These are phyloP conservation scores for Drosophila greeni DNA, from an alignment of 2,888 invertebrate species.

Conservation along the genomic window DNA sequence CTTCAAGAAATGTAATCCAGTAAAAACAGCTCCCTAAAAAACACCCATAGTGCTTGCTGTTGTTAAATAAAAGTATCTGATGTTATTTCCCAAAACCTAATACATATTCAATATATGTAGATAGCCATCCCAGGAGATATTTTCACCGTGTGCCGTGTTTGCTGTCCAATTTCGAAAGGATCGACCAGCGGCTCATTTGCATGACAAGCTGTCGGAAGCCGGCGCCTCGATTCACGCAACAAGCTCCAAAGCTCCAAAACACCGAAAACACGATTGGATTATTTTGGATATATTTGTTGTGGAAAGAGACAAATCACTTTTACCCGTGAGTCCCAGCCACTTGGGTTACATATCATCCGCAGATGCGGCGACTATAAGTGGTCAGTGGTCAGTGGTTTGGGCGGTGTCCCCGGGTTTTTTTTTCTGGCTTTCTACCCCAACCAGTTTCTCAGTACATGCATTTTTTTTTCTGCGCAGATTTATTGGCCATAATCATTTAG, in stretches of 20 bases:
- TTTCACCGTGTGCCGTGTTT: constrained; percentile 16
- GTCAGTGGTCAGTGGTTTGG: constrained; percentile 23
- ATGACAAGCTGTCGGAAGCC: constrained; percentile 69
- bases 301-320: constrained; percentile 48
- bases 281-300: constrained; percentile 26
- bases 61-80: neutral
- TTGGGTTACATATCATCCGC: constrained; percentile 46
- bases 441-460: constrained; percentile 54
- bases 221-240: constrained; percentile 60
- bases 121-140: neutral
- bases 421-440: constrained; percentile 64
- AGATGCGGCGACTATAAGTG: constrained; percentile 30
- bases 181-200: constrained; percentile 58
- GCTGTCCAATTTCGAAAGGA: constrained; percentile 44
- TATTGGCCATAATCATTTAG: constrained; percentile 67
- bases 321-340: constrained; percentile 37
- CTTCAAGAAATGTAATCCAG: neutral
- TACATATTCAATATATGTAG: constrained; percentile 4
- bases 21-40: neutral
- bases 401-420: constrained; percentile 38
- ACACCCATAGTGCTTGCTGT: neutral
- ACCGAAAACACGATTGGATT: constrained; percentile 37
- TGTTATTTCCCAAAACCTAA: neutral
- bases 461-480: constrained; percentile 48
- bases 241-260: constrained; percentile 34